Base-by-base conservation (phyloP, 2,113 vertebrate genomes). In the Pterophyllum scalare region DNA sequence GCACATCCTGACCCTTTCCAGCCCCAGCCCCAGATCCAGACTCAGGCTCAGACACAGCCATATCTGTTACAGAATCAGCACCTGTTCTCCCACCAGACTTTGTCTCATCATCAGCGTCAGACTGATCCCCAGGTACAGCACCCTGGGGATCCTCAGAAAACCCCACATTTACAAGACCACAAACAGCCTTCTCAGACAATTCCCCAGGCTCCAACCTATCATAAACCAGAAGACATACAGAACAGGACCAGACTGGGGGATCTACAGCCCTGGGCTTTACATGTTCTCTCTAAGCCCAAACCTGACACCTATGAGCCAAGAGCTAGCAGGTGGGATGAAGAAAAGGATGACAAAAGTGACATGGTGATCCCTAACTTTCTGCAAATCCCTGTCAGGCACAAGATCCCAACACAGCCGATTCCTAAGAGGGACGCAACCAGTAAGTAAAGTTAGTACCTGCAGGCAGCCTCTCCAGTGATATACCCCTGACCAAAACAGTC, bases 391-490 rank as follows among this genome's bases (percentile, higher is more conserved):
- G 26, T 88, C 62, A 91, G 87, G 77, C 94, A 94, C 24, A 95
- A 93, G 85, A 93, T 78, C 12, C 78, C 84, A 59, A 81, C 56
- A 72, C 28, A 15, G 33, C 57, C 26, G 0, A 2, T 1, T 3
- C 60, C 57, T 19, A 90, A 86, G 83, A 89, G 65, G 19, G 64
- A 81, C 11, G 93, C 60, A 85, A 82, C 90, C 74, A 91, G 95
- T 95, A 92, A 78, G 95, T 94, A 79, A 59, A 59, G 10, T 20
- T 22, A 57, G n/a, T 57, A 22, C n/a, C 54, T 10, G 20, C 9
- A 19, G 52, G 20, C 19, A 56, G 7, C 7, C 43, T 52, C 26
- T 0, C 43, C n/a, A 4, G 33, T 8, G 54, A 24, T 22, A 26
- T 40, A 40, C 13, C 3, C 26, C 15, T 60, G 59, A 19, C n/a